Evolutionary conservation across 2,113 vertebrate genomes (phyloP).

Genomic region (Cynoglossus semilaevis): DNA sequence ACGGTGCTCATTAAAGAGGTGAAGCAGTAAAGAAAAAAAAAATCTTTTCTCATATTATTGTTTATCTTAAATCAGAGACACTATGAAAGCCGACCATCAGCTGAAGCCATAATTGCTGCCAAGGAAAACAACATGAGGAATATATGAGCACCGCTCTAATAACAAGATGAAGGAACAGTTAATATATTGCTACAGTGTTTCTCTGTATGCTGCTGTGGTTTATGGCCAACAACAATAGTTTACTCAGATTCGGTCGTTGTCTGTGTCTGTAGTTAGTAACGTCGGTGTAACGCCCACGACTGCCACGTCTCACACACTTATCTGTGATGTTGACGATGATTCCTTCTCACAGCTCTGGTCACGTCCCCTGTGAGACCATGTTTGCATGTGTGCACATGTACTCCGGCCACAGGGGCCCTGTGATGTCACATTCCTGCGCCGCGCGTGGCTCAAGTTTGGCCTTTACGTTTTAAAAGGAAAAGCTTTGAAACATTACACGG

Average conservation of each 20-base stretch:
- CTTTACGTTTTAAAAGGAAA: conserved; percentile 69
- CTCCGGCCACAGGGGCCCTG: conserved; percentile 50
- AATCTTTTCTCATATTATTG: conserved; percentile 61
- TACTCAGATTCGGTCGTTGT: conserved; percentile 1
- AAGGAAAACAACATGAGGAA: conserved; percentile 43
- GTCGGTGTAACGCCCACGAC: conserved; percentile 59
- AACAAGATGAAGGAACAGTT: conserved; percentile 14
- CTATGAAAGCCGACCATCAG: conserved; percentile 43
- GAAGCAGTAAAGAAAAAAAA: conserved; percentile 32
- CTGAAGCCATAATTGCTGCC: conserved; percentile 54
- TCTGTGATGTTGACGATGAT: conserved; percentile 67
- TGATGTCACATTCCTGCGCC: conserved; percentile 78
- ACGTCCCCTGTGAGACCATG: conserved; percentile 57
- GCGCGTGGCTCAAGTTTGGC: conserved; percentile 76
- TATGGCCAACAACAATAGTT: conserved; percentile 12
- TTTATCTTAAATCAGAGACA: conserved; percentile 64
- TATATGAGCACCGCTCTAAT: conserved; percentile 25
- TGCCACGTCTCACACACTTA: conserved; percentile 62
- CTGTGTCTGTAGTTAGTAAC: conserved; percentile 37
- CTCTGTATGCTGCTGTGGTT: conserved; percentile 8
- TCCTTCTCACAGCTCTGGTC: conserved; percentile 66
- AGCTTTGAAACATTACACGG: conserved; percentile 81
- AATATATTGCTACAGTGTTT: conserved; percentile 1
- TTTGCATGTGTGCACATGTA: conserved; percentile 28
- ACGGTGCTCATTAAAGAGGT: conserved; percentile 68